These are phyloP conservation scores for Sinocyclocheilus anshuiensis DNA, from an alignment of 2,113 vertebrate genomes.

Conservation along the genomic window DNA sequence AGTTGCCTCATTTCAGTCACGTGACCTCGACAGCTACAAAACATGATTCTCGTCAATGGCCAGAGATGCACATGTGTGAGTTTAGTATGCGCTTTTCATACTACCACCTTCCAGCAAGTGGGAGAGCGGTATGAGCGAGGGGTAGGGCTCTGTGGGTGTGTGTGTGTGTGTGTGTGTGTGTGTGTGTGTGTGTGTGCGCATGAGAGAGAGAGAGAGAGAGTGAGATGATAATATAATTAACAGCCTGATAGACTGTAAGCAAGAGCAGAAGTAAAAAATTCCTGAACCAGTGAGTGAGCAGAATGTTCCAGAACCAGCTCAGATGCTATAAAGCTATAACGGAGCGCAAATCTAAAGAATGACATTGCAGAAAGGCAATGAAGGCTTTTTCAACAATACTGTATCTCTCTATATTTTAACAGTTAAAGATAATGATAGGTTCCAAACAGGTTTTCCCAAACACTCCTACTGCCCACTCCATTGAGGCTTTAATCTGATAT, in stretches of 20 bases:
- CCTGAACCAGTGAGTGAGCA: slow-evolving; percentile 26
- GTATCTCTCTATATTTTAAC: background rate
- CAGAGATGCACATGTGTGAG: slow-evolving; percentile 33
- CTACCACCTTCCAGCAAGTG: slow-evolving; percentile 28
- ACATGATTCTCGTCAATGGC: background rate
- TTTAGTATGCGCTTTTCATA: background rate
- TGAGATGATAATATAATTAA: slow-evolving; percentile 17
- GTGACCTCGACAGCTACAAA: slow-evolving; percentile 7
- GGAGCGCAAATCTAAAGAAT: background rate
- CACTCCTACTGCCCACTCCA: background rate
- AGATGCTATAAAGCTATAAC: background rate
- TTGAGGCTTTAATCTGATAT: background rate
- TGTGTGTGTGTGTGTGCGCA: too few relatives aligned
- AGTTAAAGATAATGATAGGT: background rate
- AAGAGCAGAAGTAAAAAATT: background rate
- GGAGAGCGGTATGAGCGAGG: background rate
- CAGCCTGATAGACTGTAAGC: slow-evolving; percentile 16
- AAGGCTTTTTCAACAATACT: background rate
- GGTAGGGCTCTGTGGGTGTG: background rate
- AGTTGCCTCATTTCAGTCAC: slow-evolving; percentile 12
- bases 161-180: background rate
- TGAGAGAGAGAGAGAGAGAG: background rate
- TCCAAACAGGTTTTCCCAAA: background rate
- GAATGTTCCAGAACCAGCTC: slow-evolving; percentile 46
- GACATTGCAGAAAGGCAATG: background rate